A percentile compares a stretch with the other conserved stretches of the same genome.
These are phyloP conservation scores for Cheiracanthium punctorium DNA, from an alignment of 2,888 invertebrate genomes.

Conservation along the genomic window DNA sequence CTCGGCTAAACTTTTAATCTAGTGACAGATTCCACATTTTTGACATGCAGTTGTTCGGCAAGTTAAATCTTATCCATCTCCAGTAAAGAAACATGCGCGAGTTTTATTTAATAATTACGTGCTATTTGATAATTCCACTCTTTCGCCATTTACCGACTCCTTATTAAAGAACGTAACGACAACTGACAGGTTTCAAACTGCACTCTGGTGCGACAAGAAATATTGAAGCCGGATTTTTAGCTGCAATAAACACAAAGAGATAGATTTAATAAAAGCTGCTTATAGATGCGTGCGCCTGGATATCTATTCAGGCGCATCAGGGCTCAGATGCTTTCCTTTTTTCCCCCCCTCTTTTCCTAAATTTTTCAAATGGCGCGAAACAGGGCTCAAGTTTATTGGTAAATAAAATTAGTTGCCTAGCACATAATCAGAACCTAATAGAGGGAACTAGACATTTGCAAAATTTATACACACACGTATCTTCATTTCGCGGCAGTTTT, in stretches of 20 bases:
- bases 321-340: background rate
- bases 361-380: background rate
- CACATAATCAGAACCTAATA: background rate
- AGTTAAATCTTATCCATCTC: slow-evolving; percentile 64
- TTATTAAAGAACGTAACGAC: slow-evolving; percentile 58
- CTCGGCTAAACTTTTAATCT: slow-evolving; percentile 57
- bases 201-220: slow-evolving; percentile 48
- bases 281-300: background rate
- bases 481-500: too few relatives aligned
- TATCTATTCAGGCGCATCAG: background rate
- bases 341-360: background rate
- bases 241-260: slow-evolving; percentile 35
- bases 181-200: slow-evolving; percentile 59
- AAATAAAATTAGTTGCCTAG: background rate
- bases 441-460: background rate
- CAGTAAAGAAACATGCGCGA: slow-evolving; percentile 48
- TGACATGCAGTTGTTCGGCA: slow-evolving; percentile 32
- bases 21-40: slow-evolving; percentile 38
- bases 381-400: background rate
- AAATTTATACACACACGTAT: background rate
- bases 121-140: slow-evolving; percentile 32
- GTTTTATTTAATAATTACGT: slow-evolving; percentile 68
- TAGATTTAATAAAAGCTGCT: slow-evolving; percentile 58
- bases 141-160: slow-evolving; percentile 32
- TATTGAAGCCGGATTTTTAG: slow-evolving; percentile 17